These are phyloP conservation scores for Zaprionus camerounensis DNA, from an alignment of 1,140 invertebrate genomes.

Conservation along the genomic window DNA sequence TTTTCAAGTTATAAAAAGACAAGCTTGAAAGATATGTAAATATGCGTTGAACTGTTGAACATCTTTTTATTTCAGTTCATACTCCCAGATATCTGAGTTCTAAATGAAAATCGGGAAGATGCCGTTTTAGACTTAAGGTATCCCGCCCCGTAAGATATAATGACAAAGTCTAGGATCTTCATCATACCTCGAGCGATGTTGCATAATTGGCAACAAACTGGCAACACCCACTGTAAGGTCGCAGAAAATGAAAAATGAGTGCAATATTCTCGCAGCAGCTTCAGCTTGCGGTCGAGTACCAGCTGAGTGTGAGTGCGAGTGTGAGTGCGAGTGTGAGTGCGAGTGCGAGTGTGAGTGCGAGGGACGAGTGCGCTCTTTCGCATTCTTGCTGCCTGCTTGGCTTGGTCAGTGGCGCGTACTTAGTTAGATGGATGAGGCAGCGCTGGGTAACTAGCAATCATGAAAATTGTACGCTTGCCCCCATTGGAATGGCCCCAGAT, in stretches of 20 bases:
- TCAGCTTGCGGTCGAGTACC: neutral
- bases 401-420: constrained; percentile 78
- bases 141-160: neutral
- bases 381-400: constrained; percentile 19
- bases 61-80: neutral
- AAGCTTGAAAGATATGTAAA: neutral
- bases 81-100: neutral
- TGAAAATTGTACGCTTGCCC: constrained; percentile 71
- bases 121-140: neutral
- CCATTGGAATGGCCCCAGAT: constrained; percentile 25
- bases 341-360: neutral
- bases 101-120: neutral
- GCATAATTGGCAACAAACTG: constrained; percentile 10
- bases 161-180: neutral
- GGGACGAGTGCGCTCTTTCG: constrained; percentile 17
- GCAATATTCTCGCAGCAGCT: constrained; percentile 21
- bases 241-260: constrained; percentile 24
- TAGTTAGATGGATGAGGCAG: constrained; percentile 60
- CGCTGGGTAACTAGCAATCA: constrained; percentile 69
- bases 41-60: neutral
- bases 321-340: neutral
- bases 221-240: constrained; percentile 8
- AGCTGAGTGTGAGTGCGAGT: constrained; percentile 10
- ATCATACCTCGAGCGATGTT: neutral
- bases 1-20: neutral